Evolutionary conservation across 2,888 invertebrate genomes (phyloP).

Genomic region (Elegia similella): DNA sequence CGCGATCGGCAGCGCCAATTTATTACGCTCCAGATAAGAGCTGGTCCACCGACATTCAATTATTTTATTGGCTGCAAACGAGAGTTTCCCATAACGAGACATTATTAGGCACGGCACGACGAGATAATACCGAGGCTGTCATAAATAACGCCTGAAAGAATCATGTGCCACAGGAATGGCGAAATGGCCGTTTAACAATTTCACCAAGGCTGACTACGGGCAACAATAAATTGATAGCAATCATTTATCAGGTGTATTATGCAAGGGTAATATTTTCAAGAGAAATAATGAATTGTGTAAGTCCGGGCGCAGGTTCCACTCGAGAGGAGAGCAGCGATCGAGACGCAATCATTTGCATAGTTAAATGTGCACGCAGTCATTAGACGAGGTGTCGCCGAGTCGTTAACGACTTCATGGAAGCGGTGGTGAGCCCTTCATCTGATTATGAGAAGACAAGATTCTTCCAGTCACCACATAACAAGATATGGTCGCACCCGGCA

Average conservation of each 20-base stretch:
- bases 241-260: constrained; percentile 35
- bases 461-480: constrained; percentile 27
- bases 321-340: constrained; percentile 24
- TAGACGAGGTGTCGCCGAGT: constrained; percentile 53
- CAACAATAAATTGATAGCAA: constrained; percentile 35
- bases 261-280: constrained; percentile 37
- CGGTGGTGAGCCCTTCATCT: constrained; percentile 32
- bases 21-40: constrained; percentile 62
- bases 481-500: constrained; percentile 21
- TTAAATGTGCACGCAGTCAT: constrained; percentile 41
- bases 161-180: constrained; percentile 28
- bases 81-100: constrained; percentile 42
- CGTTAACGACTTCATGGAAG: constrained; percentile 56
- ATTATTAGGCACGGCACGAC: constrained; percentile 33
- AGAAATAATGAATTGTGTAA: constrained; percentile 37
- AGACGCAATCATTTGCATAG: constrained; percentile 49
- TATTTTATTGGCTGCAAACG: constrained; percentile 44
- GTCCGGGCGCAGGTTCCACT: constrained; percentile 25
- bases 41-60: constrained; percentile 45
- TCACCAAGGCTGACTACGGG: constrained; percentile 28
- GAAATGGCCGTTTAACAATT: constrained; percentile 29
- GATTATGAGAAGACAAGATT: constrained; percentile 44
- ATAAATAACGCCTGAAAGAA: constrained; percentile 34
- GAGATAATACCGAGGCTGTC: constrained; percentile 28
- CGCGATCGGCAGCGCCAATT: constrained; percentile 56